Conservation (phyloP, 23 tunicate genomes). For the Ciona savignyi region DNA sequence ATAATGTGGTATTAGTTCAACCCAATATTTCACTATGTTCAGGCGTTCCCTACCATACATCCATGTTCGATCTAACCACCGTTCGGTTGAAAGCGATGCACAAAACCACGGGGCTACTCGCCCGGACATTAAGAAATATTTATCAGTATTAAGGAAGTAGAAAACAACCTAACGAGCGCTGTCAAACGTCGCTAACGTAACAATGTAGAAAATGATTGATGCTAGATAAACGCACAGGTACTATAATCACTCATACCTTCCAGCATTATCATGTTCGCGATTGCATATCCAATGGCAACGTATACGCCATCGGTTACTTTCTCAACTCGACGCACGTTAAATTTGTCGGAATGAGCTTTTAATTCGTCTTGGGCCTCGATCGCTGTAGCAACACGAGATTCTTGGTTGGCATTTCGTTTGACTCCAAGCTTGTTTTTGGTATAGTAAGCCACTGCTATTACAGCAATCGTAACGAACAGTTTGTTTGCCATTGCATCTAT, state of each 20-base stretch:
- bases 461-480: background rate
- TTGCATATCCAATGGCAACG: constrained; percentile 61
- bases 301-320: constrained; percentile 59
- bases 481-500: background rate
- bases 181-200: no score
- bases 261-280: constrained; percentile 54
- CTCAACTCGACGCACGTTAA: constrained; percentile 8
- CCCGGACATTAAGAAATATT: no score
- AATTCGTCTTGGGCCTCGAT: background rate
- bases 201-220: no score
- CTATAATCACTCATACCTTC: constrained; percentile 32
- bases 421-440: background rate
- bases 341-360: constrained; percentile 14
- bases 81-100: no score
- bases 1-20: no score
- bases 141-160: no score
- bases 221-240: no score
- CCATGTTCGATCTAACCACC: no score
- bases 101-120: no score
- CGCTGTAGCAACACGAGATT: background rate
- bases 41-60: no score
- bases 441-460: background rate
- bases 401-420: background rate
- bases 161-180: no score
- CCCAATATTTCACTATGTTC: no score